Percentiles rank a stretch among this genome's conserved stretches.
phyloP scores from a whole-genome alignment of 1,140 invertebrate genomes.

The roundworm (Caenorhabditis elegans) region DNA sequence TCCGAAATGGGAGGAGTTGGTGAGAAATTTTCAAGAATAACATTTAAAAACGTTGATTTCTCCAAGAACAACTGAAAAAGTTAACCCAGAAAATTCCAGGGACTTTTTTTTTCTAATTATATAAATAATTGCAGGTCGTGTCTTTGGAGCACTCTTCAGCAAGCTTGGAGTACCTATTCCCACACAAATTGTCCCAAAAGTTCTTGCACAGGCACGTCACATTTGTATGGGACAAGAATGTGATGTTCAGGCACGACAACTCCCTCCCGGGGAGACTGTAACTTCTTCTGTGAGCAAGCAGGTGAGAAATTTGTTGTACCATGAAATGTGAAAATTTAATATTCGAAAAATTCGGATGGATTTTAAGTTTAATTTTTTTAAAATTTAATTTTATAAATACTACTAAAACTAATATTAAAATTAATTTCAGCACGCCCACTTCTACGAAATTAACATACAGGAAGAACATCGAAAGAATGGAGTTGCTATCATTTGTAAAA shows the following conservation, averaged over 20 bases:
- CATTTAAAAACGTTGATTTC: background rate
- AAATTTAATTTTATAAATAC: background rate
- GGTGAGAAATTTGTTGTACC: too few relatives aligned
- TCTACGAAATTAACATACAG: constrained; percentile 58
- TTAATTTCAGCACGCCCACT: constrained; percentile 59
- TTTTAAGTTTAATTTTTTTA: background rate
- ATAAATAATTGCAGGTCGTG: constrained; percentile 62
- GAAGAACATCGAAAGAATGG: constrained; percentile 51
- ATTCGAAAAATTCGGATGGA: background rate
- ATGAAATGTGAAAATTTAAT: too few relatives aligned
- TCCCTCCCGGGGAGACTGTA: constrained; percentile 50
- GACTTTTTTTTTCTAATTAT: too few relatives aligned
- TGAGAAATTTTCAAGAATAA: constrained; percentile 25
- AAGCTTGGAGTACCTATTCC: constrained; percentile 66
- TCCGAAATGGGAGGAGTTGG: constrained; percentile 63
- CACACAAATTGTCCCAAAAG: constrained; percentile 62
- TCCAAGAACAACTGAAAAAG: background rate
- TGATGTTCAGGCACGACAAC: background rate
- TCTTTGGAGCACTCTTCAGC: constrained; percentile 65
- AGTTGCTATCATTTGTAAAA: constrained; percentile 63
- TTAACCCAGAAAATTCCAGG: too few relatives aligned
- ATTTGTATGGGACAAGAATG: constrained; percentile 48
- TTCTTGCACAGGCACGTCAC: constrained; percentile 60
- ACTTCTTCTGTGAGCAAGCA: constrained; percentile 38
- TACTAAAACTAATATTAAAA: background rate